Base-by-base conservation (phyloP, 2,797 vertebrate species). In the Hyperoplus immaculatus region DNA sequence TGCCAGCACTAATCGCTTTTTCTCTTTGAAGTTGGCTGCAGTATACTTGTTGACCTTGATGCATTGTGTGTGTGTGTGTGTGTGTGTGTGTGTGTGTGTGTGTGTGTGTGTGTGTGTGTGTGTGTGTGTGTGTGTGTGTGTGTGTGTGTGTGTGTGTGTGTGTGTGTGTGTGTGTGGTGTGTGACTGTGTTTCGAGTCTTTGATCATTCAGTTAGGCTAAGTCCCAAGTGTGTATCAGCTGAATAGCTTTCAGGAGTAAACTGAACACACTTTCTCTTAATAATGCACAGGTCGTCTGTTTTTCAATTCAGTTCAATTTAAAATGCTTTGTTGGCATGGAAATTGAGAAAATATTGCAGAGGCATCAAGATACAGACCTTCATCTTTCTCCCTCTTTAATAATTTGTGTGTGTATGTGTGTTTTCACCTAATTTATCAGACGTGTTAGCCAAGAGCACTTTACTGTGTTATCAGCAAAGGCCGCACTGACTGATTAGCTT, bases 21-120 rank as follows among this genome's bases (percentile, higher is more conserved):
- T 49, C 83, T 77, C 80, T 88, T 85, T 87, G 89, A 88, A 83
- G 83, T 80, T 82, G 78, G 76, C 72, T 83, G 81, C 7, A 49
- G 64, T 71, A 15, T 63, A 67, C 77, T 78, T 70, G 69, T 84
- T 80, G 75, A 90, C 79, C 81, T 78, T 81, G 80, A 83, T 74
- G 66, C 72, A 53, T 58, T 62, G 60, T 50, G 66, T 51, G 71
- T 47, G 72, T 71, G 59, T 66, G 56, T 58, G 12, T 54, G 46
- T 70, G 60, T 77, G 64, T 64, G 58, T 66, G 51, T 55, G 54
- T 58, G 60, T 60, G 41, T 41, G 42, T 61, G 64, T 53, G 49
- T 43, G 61, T 49, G 18, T 54, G 69, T 41, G 43, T 57, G 36
- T 50, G 55, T 18, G 72, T 63, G 84, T 68, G 72, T 56, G 21